Evolutionary conservation across 2,888 invertebrate genomes (phyloP).

Genomic region (Azorinus chamasolen): DNA sequence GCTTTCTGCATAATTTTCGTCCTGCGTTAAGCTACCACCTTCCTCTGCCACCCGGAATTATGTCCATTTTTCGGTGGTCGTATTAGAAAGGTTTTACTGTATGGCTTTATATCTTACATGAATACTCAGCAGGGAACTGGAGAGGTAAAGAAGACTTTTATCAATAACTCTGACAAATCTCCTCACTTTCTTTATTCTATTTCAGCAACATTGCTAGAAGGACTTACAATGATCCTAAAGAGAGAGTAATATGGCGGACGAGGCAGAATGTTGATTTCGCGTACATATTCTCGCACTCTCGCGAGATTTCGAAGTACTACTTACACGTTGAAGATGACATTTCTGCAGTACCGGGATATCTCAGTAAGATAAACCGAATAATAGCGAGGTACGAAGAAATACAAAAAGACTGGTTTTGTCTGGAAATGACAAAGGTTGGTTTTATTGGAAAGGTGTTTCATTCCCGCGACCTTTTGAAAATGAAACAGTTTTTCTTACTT

Average conservation of each 20-base stretch:
- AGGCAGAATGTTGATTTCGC: slow-evolving; percentile 86
- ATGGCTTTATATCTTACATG: too few species aligned
- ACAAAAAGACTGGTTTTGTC: slow-evolving; percentile 38
- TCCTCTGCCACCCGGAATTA: too few species aligned
- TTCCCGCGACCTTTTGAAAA: slow-evolving; percentile 30
- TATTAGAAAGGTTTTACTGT: too few species aligned
- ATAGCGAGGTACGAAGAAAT: slow-evolving; percentile 67
- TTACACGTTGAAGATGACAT: slow-evolving; percentile 85
- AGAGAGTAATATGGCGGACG: slow-evolving; percentile 84
- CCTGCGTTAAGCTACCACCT: too few species aligned
- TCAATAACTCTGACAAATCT: too few species aligned
- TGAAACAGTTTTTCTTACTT: slow-evolving; percentile 44
- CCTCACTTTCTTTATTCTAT: too few species aligned
- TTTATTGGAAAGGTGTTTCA: slow-evolving; percentile 62
- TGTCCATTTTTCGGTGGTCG: too few species aligned
- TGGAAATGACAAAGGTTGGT: slow-evolving; percentile 50
- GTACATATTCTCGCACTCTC: slow-evolving; percentile 81
- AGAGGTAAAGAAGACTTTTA: too few species aligned
- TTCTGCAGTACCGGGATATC: slow-evolving; percentile 76
- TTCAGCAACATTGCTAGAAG: slow-evolving; percentile 55
- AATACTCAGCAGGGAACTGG: too few species aligned
- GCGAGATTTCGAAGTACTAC: slow-evolving; percentile 81
- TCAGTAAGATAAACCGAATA: slow-evolving; percentile 80
- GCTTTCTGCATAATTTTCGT: too few species aligned
- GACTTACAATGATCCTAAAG: slow-evolving; percentile 82